Conservation (phyloP, 1,140 invertebrate species). For the Temnothorax nylanderi region DNA sequence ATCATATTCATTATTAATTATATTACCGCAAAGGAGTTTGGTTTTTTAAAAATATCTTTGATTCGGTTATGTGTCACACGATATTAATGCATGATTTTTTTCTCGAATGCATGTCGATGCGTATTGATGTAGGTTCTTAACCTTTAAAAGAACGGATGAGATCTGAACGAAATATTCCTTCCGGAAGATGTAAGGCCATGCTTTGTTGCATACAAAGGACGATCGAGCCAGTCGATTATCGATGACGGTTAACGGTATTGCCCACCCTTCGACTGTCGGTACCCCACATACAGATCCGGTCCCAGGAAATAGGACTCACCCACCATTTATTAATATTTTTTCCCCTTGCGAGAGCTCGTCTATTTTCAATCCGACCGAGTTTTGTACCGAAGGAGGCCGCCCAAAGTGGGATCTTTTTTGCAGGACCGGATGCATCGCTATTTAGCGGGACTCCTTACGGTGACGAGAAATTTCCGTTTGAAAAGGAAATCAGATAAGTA, state of each 20-base stretch:
- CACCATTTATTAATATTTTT: conserved; percentile 80
- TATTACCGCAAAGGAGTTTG: not conserved
- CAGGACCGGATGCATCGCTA: conserved; percentile 57
- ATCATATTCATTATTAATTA: not conserved
- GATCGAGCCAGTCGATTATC: conserved; percentile 70
- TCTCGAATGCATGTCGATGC: not conserved
- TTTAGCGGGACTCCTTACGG: conserved; percentile 69
- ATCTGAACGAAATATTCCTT: conserved; percentile 40
- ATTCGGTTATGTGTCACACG: not conserved
- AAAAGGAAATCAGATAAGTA: conserved; percentile 55
- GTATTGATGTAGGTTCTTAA: not conserved
- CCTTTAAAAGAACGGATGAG: conserved; percentile 11
- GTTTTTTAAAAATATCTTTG: not conserved
- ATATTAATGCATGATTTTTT: not conserved
- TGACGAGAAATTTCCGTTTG: conserved; percentile 60
- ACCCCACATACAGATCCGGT: conserved; percentile 55
- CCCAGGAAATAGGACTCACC: conserved; percentile 78
- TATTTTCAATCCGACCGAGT: conserved; percentile 61
- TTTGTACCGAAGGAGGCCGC: conserved; percentile 32
- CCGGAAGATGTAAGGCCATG: conserved; percentile 44
- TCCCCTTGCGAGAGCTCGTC: conserved; percentile 10
- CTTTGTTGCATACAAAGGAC: conserved; percentile 67
- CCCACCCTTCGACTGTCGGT: conserved; percentile 71
- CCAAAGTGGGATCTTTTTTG: conserved; percentile 66
- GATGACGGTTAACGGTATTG: conserved; percentile 77